A percentile compares a stretch with the other conserved stretches of the same genome.
Evolutionary conservation across 1,140 invertebrate genomes (phyloP).

Genomic region (Caenorhabditis tropicalis): DNA sequence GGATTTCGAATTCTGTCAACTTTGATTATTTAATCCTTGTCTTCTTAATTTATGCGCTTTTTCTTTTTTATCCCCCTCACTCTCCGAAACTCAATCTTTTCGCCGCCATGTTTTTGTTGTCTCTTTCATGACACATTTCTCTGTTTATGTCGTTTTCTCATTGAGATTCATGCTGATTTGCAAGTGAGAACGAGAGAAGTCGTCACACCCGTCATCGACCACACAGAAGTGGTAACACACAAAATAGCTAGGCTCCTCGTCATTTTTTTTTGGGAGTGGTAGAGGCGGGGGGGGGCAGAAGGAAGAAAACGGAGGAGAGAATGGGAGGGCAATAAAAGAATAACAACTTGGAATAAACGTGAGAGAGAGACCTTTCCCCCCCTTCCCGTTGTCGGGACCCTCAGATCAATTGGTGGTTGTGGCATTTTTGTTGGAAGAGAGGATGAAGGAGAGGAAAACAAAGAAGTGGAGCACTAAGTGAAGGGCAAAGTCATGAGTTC

Average conservation of each 20-base stretch:
- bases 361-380: slow-evolving; percentile 32
- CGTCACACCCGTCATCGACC: neutral
- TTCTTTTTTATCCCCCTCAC: too few relatives aligned
- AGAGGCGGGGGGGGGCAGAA: neutral
- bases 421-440: slow-evolving; percentile 26
- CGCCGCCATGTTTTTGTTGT: neutral
- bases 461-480: slow-evolving; percentile 2
- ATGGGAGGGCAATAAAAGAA: slow-evolving; percentile 46
- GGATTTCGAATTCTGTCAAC: neutral
- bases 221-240: neutral
- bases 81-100: neutral
- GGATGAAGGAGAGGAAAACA: slow-evolving; percentile 7
- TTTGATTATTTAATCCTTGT: neutral
- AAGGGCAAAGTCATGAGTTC: slow-evolving; percentile 21
- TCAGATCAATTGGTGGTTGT: slow-evolving; percentile 42
- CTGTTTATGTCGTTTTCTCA: neutral
- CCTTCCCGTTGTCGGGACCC: slow-evolving; percentile 18
- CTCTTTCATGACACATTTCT: neutral
- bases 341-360: slow-evolving; percentile 22
- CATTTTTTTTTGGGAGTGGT: neutral
- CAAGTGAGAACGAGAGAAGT: slow-evolving; percentile 34
- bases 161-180: slow-evolving; percentile 31
- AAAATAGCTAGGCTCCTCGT: neutral
- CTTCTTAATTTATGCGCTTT: neutral
- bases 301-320: slow-evolving; percentile 4